Evolutionary conservation across 2,888 invertebrate genomes (phyloP).

Genomic region (Zygogramma bicolorata): DNA sequence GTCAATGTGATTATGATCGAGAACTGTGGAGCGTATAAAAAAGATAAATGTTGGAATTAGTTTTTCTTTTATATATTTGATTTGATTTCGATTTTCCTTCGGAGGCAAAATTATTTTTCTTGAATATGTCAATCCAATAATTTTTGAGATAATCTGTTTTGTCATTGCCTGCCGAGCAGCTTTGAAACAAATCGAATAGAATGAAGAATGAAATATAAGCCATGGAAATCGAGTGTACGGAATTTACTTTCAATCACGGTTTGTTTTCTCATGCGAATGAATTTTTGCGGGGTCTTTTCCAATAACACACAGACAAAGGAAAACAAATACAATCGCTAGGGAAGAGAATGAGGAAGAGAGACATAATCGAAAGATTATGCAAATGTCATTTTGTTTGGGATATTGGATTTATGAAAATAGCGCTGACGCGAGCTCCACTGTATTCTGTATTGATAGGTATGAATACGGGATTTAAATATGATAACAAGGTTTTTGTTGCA

Average conservation of each 20-base stretch:
- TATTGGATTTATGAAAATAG: conserved; percentile 67
- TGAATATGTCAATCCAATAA: too few species aligned
- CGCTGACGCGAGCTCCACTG: conserved; percentile 58
- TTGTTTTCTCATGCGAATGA: conserved; percentile 52
- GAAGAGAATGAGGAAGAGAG: conserved; percentile 46
- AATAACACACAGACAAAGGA: conserved; percentile 27
- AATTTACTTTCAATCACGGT: conserved; percentile 49
- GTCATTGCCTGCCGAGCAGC: too few species aligned
- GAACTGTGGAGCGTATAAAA: too few species aligned
- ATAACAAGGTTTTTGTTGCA: conserved; percentile 46
- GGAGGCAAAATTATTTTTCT: too few species aligned
- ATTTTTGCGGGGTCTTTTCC: conserved; percentile 37
- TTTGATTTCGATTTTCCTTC: too few species aligned
- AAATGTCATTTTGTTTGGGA: conserved; percentile 67
- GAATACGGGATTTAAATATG: conserved; percentile 53
- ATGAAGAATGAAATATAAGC: conserved; percentile 20
- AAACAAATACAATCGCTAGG: conserved; percentile 40
- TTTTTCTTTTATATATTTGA: too few species aligned
- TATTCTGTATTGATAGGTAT: conserved; percentile 58
- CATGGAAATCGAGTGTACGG: conserved; percentile 30
- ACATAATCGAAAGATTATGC: conserved; percentile 66
- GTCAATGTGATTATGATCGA: too few species aligned
- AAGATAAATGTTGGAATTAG: too few species aligned
- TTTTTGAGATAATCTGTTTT: too few species aligned
- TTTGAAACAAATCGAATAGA: conserved; percentile 6